Base-by-base conservation (phyloP, 2,888 invertebrate genomes). In the Agrochola litura region DNA sequence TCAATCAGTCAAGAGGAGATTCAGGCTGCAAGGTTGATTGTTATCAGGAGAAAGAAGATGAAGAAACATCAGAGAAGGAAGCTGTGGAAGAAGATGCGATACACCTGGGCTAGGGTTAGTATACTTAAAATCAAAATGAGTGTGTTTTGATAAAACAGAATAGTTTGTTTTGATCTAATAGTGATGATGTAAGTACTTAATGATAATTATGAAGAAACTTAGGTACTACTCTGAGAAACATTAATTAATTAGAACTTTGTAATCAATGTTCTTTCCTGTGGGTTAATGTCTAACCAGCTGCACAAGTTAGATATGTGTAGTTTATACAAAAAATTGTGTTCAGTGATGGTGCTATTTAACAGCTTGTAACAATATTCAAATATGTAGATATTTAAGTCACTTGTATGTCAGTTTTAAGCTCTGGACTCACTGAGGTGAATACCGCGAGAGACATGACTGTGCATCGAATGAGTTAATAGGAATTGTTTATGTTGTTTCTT, bases 61-160 rank as follows among this genome's bases (percentile, higher is more conserved):
- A 98, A 98, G 93, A 98, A 98, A 89, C 99, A 99, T 91, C 98
- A 99, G 92, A 95, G 98, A 66, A 98, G 95, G 92, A 99, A 99
- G 94, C 95, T 98, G 74, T 97, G 98, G 84, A 98, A 98, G 92
- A 97, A 97, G 89, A 98, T 98, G 98, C 98, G 98, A 89, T 98
- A 97, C 92, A 97, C 97, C 82, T 98, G 98, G 97, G 98, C 97
- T 1, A 98, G 98, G 94, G 97, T 88, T 22, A 68, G 89, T 87
- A 77, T 54, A 30, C 12, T n/a, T 16, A 19, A 6, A 19, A 49
- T 1, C 3, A 54, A n/a, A 25, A 12, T 2, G 4, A 37, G 1
- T 77, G 14, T 52, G 14, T 52, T 16, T 43, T 14, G 2, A 49
- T 2, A 30, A 4, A 37, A 25, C 0, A 25, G 10, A 12, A 22